Evolutionary conservation across 2,888 invertebrate genomes (phyloP).

Genomic region (Drosophila bunnanda): DNA sequence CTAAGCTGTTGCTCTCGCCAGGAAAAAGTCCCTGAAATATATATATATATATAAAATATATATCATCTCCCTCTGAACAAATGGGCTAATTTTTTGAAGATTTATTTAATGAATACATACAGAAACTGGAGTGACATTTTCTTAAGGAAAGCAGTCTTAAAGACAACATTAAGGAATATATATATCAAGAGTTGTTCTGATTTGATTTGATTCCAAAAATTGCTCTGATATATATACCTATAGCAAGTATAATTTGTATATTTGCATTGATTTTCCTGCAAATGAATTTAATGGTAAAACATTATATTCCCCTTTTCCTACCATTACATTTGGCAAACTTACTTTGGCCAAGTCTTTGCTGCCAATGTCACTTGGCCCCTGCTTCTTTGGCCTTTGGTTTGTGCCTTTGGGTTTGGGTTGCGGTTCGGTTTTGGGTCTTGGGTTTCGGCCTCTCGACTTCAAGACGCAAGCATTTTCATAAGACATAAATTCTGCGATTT

Average conservation of each 20-base stretch:
- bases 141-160: not conserved
- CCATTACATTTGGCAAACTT: conserved; percentile 16
- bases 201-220: too few species aligned
- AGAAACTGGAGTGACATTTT: too few species aligned
- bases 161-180: not conserved
- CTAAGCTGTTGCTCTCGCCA: not conserved
- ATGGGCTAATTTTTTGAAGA: not conserved
- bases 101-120: not conserved
- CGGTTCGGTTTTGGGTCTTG: not conserved
- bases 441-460: not conserved
- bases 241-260: not conserved
- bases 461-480: conserved; percentile 70
- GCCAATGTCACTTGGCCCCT: conserved; percentile 64
- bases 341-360: conserved; percentile 60
- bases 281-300: conserved; percentile 4
- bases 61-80: not conserved
- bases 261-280: not conserved
- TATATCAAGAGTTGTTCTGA: not conserved
- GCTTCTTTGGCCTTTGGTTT: conserved; percentile 20
- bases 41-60: not conserved
- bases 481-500: conserved; percentile 79
- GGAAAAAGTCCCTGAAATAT: not conserved
- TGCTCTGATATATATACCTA: too few species aligned
- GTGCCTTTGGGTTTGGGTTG: conserved; percentile 5
- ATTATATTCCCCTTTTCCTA: not conserved